phyloP scores from a whole-genome alignment of 1,140 invertebrate genomes.

The Scaptomyza hsui region DNA sequence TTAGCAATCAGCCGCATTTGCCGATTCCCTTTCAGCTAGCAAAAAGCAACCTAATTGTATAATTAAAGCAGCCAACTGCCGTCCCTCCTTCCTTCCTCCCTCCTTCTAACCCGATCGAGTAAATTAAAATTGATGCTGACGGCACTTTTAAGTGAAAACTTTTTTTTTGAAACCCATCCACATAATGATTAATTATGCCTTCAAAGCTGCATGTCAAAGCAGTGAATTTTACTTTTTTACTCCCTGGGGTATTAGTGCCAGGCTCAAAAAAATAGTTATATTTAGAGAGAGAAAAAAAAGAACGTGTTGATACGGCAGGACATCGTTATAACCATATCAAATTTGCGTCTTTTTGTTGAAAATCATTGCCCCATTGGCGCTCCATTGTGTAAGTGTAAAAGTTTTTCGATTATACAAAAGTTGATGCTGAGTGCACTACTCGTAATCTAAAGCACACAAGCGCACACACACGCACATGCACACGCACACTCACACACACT shows the following conservation, averaged over 20 bases:
- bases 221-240: slow-evolving; percentile 68
- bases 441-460: slow-evolving; percentile 30
- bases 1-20: slow-evolving; percentile 64
- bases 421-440: slow-evolving; percentile 27
- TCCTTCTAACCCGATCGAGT: slow-evolving; percentile 29
- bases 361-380: slow-evolving; percentile 59
- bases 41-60: slow-evolving; percentile 67
- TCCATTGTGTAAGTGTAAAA: slow-evolving; percentile 55
- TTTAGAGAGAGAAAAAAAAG: slow-evolving; percentile 11
- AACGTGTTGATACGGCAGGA: slow-evolving; percentile 26
- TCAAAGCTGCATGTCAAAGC: slow-evolving; percentile 65
- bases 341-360: slow-evolving; percentile 52
- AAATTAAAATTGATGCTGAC: slow-evolving; percentile 78
- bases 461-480: slow-evolving; percentile 10
- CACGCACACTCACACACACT: slow-evolving; percentile 3
- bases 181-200: slow-evolving; percentile 76
- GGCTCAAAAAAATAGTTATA: not conserved
- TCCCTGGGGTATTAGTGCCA: slow-evolving; percentile 40
- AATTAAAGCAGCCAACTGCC: slow-evolving; percentile 53
- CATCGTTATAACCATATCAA: slow-evolving; percentile 62
- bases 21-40: slow-evolving; percentile 6
- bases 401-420: slow-evolving; percentile 77
- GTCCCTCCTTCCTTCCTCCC: not conserved
- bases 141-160: slow-evolving; percentile 69
- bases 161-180: slow-evolving; percentile 41